Conservation (phyloP, 2,797 vertebrate species). For the Brotula barbata region DNA sequence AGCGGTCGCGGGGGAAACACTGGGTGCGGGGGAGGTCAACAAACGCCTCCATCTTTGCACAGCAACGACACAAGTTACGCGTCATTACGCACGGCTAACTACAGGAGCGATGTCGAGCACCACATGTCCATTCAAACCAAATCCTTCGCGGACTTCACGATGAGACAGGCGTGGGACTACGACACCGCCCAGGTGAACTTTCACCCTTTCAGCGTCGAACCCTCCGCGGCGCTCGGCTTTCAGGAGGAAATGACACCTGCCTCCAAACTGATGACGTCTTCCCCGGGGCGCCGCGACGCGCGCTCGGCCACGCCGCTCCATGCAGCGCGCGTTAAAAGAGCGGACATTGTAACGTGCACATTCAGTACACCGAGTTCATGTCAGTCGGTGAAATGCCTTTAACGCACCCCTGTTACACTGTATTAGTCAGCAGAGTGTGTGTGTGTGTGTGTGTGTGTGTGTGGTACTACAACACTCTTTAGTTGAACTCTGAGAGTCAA, state of each 20-base stretch:
- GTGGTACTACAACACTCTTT: no score
- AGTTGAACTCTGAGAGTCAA: no score
- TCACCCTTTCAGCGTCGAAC: conserved; percentile 79
- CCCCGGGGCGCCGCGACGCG: conserved; percentile 14
- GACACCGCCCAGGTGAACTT: conserved; percentile 70
- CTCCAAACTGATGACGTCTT: conserved; percentile 30
- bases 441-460: no score
- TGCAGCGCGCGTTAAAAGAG: conserved; percentile 34
- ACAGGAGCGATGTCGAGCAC: conserved; percentile 44
- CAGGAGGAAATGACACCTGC: conserved; percentile 38
- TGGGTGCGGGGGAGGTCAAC: conserved; percentile 68
- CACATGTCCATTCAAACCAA: conserved; percentile 31
- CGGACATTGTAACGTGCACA: conserved; percentile 73
- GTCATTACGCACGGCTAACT: conserved; percentile 70
- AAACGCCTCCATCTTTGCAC: conserved; percentile 72
- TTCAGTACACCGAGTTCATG: conserved; percentile 76
- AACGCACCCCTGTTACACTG: conserved; percentile 12
- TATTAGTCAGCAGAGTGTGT: no score
- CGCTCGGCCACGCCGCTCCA: not conserved
- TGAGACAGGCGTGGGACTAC: conserved; percentile 78
- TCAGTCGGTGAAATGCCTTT: conserved; percentile 63
- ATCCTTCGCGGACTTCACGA: conserved; percentile 71
- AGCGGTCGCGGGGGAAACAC: conserved; percentile 25
- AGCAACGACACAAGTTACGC: conserved; percentile 80
- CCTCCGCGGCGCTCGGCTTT: conserved; percentile 42